Evolutionary conservation across 1,140 invertebrate species (phyloP), one percentile per base, ranked within the genome.

Genomic region (Drosophila pachea): DNA sequence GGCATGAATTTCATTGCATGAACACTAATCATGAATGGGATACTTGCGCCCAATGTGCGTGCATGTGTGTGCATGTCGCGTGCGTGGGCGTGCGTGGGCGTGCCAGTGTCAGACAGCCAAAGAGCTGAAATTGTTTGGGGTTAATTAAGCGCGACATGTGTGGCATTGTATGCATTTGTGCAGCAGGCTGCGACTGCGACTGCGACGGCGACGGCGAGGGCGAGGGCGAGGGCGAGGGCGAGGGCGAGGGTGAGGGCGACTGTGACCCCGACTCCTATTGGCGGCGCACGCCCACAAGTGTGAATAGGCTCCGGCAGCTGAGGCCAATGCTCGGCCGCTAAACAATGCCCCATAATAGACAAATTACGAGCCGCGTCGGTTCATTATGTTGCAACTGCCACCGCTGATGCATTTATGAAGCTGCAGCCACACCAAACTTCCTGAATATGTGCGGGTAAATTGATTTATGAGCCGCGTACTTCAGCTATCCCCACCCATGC

Each of bases 121-220:
- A 48, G 38, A 56, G 72, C 74, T 71, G 76, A 77, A 81, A 86
- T 86, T 86, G 81, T 86, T 86, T 78, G 81, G 82, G 81, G 81
- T 86, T 86, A 86, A 86, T 86, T 86, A 86, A 86, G 84, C 81
- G 84, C 81, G 81, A 86, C 81, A 86, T 86, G 71, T 86, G 81
- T 86, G 81, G 81, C 81, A 86, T 84, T 70, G 81, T 74, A 61
- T 86, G 81, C 70, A 86, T 86, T 76, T 79, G 76, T 74, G 64
- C 54, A 58, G 72, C 55, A 52, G n/a, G n/a, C n/a, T n/a, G n/a
- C n/a, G n/a, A 64, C 67, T 58, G 54, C 16, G 49, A 53, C 32
- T 38, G 8, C 42, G 36, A n/a, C n/a, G n/a, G n/a, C n/a, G n/a
- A n/a, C n/a, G n/a, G n/a, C n/a, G n/a, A n/a, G n/a, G n/a, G n/a